phyloP scores from a whole-genome alignment of 2,113 vertebrate species.

The Siniperca knerii region DNA sequence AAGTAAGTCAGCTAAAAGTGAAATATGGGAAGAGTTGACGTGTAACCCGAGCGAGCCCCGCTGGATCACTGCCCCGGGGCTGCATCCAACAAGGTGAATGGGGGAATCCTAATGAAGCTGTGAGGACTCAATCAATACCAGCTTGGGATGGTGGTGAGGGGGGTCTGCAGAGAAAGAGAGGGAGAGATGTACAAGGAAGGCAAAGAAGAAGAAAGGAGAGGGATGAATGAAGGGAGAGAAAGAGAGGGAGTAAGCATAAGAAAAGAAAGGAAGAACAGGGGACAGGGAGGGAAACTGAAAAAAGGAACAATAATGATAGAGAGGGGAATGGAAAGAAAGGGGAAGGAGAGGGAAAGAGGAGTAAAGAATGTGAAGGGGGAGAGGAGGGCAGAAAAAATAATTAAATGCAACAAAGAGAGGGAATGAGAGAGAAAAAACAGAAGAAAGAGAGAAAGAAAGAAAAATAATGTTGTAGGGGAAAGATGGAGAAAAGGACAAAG shows the following conservation, averaged over 20 bases:
- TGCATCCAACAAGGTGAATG: slow-evolving; percentile 64
- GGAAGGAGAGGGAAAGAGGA: neutral
- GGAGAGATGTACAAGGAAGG: neutral
- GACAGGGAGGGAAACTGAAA: neutral
- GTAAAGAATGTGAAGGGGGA: neutral
- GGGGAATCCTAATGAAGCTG: slow-evolving; percentile 80
- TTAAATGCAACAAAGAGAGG: neutral
- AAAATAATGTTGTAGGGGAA: neutral
- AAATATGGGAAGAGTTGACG: slow-evolving; percentile 66
- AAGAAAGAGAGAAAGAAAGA: neutral
- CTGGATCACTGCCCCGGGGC: slow-evolving; percentile 56
- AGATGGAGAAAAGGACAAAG: neutral
- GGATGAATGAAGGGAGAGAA: neutral
- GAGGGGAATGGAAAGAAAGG: neutral
- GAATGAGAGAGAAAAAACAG: neutral
- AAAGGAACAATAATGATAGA: neutral
- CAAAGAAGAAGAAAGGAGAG: neutral
- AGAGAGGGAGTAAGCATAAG: neutral
- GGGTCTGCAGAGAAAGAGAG: slow-evolving; percentile 23
- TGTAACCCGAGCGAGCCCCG: slow-evolving; percentile 54
- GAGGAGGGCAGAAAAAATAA: neutral
- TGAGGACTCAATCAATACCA: slow-evolving; percentile 75
- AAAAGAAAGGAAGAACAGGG: neutral
- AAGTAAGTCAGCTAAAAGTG: slow-evolving; percentile 57
- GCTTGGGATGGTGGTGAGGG: slow-evolving; percentile 3